These are phyloP conservation scores for Thripadectes ignobilis DNA, from an alignment of 2,797 vertebrate species.

Conservation along the genomic window DNA sequence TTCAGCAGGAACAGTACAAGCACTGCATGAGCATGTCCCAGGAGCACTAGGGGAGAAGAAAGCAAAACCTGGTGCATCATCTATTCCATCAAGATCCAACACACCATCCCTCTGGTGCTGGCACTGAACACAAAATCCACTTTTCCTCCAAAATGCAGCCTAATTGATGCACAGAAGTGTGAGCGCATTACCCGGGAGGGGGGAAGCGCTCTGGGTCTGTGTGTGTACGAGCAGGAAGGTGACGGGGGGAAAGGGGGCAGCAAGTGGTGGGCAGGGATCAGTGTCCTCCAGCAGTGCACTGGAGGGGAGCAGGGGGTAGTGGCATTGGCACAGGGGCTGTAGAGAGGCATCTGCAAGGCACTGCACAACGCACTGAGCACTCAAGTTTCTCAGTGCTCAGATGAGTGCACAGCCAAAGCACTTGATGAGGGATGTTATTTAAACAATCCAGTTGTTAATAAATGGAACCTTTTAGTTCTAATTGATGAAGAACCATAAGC, in stretches of 20 bases:
- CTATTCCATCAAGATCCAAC: background rate
- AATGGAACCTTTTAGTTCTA: slow-evolving; percentile 64
- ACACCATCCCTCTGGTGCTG: background rate
- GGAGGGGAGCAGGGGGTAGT: background rate
- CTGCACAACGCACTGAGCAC: background rate
- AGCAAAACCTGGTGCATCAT: background rate
- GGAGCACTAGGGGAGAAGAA: background rate
- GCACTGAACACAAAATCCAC: background rate
- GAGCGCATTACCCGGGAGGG: background rate
- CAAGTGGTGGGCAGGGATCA: background rate
- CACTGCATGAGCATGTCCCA: background rate
- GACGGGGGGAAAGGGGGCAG: background rate
- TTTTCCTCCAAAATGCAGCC: slow-evolving; percentile 24
- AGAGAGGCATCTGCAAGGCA: background rate
- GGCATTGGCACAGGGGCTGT: background rate
- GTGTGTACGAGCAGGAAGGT: background rate
- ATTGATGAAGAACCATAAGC: slow-evolving; percentile 55
- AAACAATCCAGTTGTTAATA: slow-evolving; percentile 71
- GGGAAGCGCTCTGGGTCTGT: background rate
- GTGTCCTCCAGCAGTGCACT: background rate
- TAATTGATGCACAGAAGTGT: background rate
- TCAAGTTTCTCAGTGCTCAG: background rate
- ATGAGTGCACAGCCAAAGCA: background rate
- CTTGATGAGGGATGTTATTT: slow-evolving; percentile 29
- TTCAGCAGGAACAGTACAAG: slow-evolving; percentile 10